These are phyloP conservation scores for Crocallis elinguaria DNA, from an alignment of 2,888 invertebrate species.

Conservation along the genomic window DNA sequence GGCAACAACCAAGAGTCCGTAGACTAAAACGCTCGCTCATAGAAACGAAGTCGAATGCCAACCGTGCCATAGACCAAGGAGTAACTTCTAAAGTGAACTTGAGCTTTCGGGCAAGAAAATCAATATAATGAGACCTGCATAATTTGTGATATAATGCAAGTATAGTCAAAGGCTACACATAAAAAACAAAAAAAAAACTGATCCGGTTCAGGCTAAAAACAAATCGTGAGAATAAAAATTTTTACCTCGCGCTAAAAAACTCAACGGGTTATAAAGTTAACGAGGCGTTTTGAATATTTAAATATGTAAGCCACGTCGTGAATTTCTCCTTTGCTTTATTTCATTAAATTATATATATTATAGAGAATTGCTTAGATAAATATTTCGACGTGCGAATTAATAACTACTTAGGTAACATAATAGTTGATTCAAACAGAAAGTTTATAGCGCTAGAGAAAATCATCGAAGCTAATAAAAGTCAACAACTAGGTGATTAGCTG, in stretches of 20 bases:
- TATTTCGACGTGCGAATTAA: slow-evolving; percentile 14
- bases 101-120: too few species aligned
- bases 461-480: slow-evolving; percentile 26
- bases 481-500: slow-evolving; percentile 25
- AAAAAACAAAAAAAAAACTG: too few species aligned
- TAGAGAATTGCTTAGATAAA: slow-evolving; percentile 17
- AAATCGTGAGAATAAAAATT: slow-evolving; percentile 7
- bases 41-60: too few species aligned
- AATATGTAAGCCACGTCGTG: slow-evolving; percentile 14
- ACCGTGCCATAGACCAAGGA: too few species aligned
- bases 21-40: too few species aligned
- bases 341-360: slow-evolving; percentile 20
- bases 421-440: slow-evolving; percentile 22
- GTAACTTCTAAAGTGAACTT: too few species aligned
- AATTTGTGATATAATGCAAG: too few species aligned
- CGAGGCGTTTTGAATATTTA: slow-evolving; percentile 29
- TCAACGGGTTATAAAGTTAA: slow-evolving; percentile 24
- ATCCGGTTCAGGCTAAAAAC: too few species aligned
- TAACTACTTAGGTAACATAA: slow-evolving; percentile 14
- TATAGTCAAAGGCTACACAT: too few species aligned
- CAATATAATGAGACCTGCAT: too few species aligned
- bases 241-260: slow-evolving; percentile 6
- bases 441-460: slow-evolving; percentile 23
- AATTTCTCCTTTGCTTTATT: slow-evolving; percentile 25
- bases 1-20: too few species aligned